These are phyloP conservation scores for Tribolium madens DNA, from an alignment of 1,140 invertebrate genomes.

Conservation along the genomic window DNA sequence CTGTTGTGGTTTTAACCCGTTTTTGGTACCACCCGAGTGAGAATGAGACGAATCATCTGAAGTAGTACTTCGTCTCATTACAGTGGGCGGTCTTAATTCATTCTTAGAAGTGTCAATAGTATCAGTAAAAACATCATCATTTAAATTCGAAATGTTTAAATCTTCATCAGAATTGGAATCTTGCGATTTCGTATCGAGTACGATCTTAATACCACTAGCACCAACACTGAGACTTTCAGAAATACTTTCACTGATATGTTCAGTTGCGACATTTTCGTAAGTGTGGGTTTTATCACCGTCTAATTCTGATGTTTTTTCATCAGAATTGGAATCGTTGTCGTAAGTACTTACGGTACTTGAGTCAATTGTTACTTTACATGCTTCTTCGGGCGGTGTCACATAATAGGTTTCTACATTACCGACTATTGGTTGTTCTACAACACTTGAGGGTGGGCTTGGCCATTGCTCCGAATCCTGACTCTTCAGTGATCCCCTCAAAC, in stretches of 20 bases:
- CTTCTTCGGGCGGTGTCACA: slow-evolving; percentile 77
- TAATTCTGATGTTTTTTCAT: slow-evolving; percentile 70
- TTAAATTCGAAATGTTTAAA: slow-evolving; percentile 68
- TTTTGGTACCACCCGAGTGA: slow-evolving; percentile 42
- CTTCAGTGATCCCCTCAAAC: slow-evolving; percentile 63
- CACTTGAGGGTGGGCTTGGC: slow-evolving; percentile 82
- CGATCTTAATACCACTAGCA: slow-evolving; percentile 63
- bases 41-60: slow-evolving; percentile 64
- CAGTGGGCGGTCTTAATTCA: slow-evolving; percentile 63
- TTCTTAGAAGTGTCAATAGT: slow-evolving; percentile 55
- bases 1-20: slow-evolving; percentile 58
- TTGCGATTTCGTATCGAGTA: slow-evolving; percentile 66
- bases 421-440: slow-evolving; percentile 73
- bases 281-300: slow-evolving; percentile 63
- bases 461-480: slow-evolving; percentile 78
- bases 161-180: slow-evolving; percentile 75
- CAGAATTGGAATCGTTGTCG: slow-evolving; percentile 65
- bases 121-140: slow-evolving; percentile 74
- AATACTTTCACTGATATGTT: slow-evolving; percentile 61
- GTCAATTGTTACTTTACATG: slow-evolving; percentile 76
- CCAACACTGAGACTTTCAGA: slow-evolving; percentile 62
- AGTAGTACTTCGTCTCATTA: slow-evolving; percentile 61
- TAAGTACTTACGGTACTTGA: slow-evolving; percentile 62
- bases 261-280: slow-evolving; percentile 63
- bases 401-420: slow-evolving; percentile 88